phyloP scores from a whole-genome alignment of 2,113 vertebrate species.

The Microtus pennsylvanicus region DNA sequence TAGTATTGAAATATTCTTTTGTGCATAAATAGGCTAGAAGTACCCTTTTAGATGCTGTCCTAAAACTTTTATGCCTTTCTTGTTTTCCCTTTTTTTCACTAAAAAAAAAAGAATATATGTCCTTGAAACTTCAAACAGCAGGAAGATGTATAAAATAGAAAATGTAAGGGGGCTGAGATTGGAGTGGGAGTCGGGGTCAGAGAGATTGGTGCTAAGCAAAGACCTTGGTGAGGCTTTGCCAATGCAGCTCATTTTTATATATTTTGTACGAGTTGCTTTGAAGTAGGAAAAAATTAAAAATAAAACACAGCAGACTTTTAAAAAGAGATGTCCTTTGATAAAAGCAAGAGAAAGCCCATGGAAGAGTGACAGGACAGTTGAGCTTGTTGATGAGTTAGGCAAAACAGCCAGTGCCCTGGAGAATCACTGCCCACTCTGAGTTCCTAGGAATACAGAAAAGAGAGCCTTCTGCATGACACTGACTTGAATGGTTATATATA shows the following conservation, averaged over 20 bases:
- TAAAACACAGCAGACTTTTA: not conserved
- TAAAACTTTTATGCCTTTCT: not conserved
- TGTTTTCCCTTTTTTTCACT: not conserved
- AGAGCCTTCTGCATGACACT: not conserved
- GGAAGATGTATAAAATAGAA: not conserved
- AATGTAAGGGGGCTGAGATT: not conserved
- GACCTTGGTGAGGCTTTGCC: not conserved
- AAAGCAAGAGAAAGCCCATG: not conserved
- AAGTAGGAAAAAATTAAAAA: not conserved
- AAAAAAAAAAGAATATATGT: not conserved
- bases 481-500: not conserved
- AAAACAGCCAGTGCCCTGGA: not conserved
- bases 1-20: conserved; percentile 21
- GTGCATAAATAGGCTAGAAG: not conserved
- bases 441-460: not conserved
- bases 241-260: not conserved
- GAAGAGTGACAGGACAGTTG: not conserved
- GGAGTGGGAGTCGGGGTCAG: not conserved
- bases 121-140: conserved; percentile 25
- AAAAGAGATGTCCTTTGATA: not conserved
- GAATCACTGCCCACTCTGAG: fast-evolving
- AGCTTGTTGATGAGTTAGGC: not conserved
- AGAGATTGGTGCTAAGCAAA: not conserved
- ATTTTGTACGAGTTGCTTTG: conserved; percentile 31
- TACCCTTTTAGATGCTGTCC: not conserved